Base-by-base conservation (phyloP, 2,888 invertebrate species). In the Protodeltote pygarga region DNA sequence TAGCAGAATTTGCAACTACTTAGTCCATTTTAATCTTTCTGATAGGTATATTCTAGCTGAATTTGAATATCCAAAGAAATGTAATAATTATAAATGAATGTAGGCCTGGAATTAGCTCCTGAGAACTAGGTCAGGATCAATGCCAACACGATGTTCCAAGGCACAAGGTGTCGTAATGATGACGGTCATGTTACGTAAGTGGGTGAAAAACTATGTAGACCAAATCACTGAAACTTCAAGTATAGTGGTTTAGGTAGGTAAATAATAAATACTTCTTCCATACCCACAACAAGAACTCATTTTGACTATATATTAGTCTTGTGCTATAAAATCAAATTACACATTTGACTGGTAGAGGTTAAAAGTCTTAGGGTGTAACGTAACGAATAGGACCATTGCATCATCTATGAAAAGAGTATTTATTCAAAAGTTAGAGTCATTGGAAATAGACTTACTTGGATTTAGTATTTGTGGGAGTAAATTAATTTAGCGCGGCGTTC, bases 151-250 rank as follows among this genome's bases (percentile, higher is more conserved):
- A 79, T 81, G 76, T 81, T 81, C 76, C 81, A 81, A 82, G 79
- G 77, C 73, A 64, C 77, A 77, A 81, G 76, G 83, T 84, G 82
- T 81, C 84, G 82, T 88, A 83, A 87, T 79, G 9, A 14, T 23
- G 33, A 20, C n/a, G n/a, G 81, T 65, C 63, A 77, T 34, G 24
- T 89, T 92, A 92, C 90, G 90, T 92, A 92, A 92, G 85, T 62
- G 45, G 50, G 39, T 62, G 67, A 74, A 75, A 63, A 48, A 47
- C 10, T 10, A n/a, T 34, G 11, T 33, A 21, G 10, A 35, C 10
- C 9, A 25, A 42, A 63, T 42, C 17, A 32, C 20, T 16, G 4
- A 17, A 42, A 8, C 24, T 3, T 5, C 46, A 14, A 11, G 16
- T 13, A 15, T 16, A 19, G 11, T 20, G 8, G 8, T 27, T 27